A percentile compares a stretch with the other conserved stretches of the same genome.
These are phyloP conservation scores for Phoxinus dragarum DNA, from an alignment of 2,797 vertebrate species.

Conservation along the genomic window DNA sequence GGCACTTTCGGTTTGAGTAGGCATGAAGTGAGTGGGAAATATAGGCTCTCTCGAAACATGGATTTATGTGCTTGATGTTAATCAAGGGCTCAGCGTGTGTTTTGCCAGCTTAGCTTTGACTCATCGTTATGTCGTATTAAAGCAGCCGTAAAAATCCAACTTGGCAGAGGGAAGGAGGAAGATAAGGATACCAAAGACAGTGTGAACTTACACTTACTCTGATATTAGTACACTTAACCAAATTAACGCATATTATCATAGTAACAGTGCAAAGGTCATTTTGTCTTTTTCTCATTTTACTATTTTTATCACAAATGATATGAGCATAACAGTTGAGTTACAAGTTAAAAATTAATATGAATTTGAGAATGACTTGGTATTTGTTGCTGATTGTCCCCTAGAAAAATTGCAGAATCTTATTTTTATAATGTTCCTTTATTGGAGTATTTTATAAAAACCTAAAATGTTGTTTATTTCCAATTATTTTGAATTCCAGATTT, in stretches of 20 bases:
- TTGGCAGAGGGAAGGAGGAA: constrained; percentile 17
- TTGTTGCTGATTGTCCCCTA: background rate
- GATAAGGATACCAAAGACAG: background rate
- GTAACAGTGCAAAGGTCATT: background rate
- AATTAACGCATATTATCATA: background rate
- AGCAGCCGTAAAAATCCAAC: constrained; percentile 32
- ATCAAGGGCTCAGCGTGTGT: constrained; percentile 58
- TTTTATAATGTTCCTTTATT: background rate
- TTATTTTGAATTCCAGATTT: background rate
- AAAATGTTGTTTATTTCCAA: background rate
- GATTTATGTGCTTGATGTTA: constrained; percentile 60
- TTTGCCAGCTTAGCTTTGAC: constrained; percentile 49
- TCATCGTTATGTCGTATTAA: constrained; percentile 45
- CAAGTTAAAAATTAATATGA: background rate
- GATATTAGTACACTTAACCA: background rate
- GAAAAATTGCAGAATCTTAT: background rate
- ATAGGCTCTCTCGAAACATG: constrained; percentile 52
- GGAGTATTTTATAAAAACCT: background rate
- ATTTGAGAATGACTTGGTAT: background rate
- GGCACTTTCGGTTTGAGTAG: constrained; percentile 55
- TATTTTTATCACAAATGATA: background rate
- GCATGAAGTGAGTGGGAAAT: constrained; percentile 47
- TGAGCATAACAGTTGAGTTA: background rate
- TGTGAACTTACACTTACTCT: constrained; percentile 17
- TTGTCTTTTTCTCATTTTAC: constrained; percentile 7